phyloP scores from a whole-genome alignment of 2,113 vertebrate genomes.

The Piprites chloris region DNA sequence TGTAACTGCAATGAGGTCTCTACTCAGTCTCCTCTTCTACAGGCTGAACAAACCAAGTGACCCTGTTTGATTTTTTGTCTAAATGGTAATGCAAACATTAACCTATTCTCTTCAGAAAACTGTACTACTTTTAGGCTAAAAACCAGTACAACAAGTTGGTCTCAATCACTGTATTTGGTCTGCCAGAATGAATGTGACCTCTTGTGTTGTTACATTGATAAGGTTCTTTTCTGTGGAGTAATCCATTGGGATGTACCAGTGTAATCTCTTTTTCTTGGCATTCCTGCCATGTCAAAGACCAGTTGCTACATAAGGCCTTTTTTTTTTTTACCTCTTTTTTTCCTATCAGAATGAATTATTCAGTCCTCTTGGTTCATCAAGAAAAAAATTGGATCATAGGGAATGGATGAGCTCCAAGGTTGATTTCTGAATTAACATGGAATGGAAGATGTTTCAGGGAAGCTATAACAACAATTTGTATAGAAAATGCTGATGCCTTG shows the following conservation, averaged over 20 bases:
- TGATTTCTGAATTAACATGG: not conserved
- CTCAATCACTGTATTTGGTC: not conserved
- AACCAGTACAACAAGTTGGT: not conserved
- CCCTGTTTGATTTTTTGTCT: not conserved
- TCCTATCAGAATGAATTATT: not conserved
- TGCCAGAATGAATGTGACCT: not conserved
- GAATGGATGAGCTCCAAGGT: not conserved
- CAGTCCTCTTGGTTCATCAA: not conserved
- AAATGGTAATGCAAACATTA: not conserved
- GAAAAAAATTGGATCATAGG: not conserved
- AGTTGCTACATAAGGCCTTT: not conserved
- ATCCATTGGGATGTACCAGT: not conserved
- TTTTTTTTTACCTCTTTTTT: not conserved
- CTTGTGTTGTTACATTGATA: not conserved
- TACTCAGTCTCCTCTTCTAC: not conserved
- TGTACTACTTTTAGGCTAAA: not conserved
- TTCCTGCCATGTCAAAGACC: not conserved
- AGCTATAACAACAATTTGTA: not conserved
- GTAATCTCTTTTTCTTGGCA: not conserved
- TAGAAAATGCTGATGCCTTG: not conserved
- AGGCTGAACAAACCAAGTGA: not conserved
- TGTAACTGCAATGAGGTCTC: not conserved
- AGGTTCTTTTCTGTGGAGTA: not conserved
- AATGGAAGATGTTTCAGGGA: not conserved
- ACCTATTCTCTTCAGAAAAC: not conserved